Base-by-base conservation (phyloP, 2,797 vertebrate species). In the Silurus aristotelis region DNA sequence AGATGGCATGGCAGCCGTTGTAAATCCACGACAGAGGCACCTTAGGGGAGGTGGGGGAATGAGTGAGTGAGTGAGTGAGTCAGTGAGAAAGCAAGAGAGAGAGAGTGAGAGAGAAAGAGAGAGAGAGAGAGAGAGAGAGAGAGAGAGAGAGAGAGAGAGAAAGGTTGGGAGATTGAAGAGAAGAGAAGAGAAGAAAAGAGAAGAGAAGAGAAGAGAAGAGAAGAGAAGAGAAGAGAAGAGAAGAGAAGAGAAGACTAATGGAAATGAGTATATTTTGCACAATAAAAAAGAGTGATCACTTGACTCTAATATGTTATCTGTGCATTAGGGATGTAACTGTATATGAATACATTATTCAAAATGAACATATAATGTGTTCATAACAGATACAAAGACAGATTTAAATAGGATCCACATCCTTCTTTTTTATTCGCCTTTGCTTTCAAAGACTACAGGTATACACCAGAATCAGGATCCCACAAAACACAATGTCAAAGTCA, bases 21-120 rank as follows among this genome's bases (percentile, higher is more conserved):
- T 90, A 90, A 90, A 90, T 91, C 87, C 89, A 88, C 79, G 27
- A 67, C 83, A 84, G 87, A 86, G 87, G 87, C 89, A 92, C 88
- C 90, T 87, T 80, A 88, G 76, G 77, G 75, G 72, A 67, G 56
- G 67, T 77, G 83, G 76, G 71, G 75, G 63, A 87, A 52, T 58
- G 48, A 72, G 38, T 52, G 84, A 27, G 19, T 55, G 64, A 31
- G 31, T 31, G 43, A 79, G 75, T 76, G 64, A 22, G 80, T 78
- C 48, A 9, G 64, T 70, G 55, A 73, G 58, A 17, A 17, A 19
- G 85, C 25, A 55, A 46, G 19, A 6, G 78, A 58, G 20, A 13
- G 78, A 15, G 46, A 13, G 84, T 61, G 67, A 68, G 56, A 7
- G 60, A 63, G 55, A 52, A 66, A 8, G 64, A 19, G 67, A 22